Conservation (phyloP, 2,888 invertebrate species). For the Polyploca ridens region DNA sequence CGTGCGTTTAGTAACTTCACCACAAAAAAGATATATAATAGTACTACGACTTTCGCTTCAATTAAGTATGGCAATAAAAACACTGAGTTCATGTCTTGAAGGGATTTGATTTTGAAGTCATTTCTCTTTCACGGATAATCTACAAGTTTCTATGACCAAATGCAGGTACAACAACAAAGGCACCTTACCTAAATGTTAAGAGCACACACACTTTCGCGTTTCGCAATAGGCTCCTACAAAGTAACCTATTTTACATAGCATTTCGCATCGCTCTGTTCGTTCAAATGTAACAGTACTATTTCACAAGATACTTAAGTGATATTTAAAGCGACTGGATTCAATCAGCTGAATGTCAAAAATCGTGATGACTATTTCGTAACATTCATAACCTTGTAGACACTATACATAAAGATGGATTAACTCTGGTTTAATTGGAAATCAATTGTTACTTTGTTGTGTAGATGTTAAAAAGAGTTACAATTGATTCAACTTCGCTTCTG, state of each 20-base stretch:
- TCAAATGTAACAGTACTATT: background rate
- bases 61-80: no score
- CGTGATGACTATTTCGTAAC: conserved; percentile 1
- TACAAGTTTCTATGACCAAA: no score
- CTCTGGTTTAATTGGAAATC: background rate
- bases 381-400: background rate
- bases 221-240: background rate
- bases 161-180: background rate
- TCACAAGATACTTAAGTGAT: conserved; percentile 1
- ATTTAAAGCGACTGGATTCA: conserved; percentile 2
- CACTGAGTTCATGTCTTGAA: no score
- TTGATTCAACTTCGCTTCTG: no score
- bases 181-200: background rate
- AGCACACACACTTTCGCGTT: background rate
- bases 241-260: conserved; percentile 1
- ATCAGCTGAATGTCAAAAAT: background rate
- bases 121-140: no score
- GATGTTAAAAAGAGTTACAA: background rate
- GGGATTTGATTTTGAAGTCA: no score
- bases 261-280: background rate
- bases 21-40: no score
- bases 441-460: background rate
- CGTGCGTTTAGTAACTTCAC: no score
- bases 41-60: no score
- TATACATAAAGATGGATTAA: background rate